A percentile compares a stretch with the other conserved stretches of the same genome.
These are phyloP conservation scores for Molossus molossus DNA, from an alignment of 2,797 vertebrate species.

Conservation along the genomic window DNA sequence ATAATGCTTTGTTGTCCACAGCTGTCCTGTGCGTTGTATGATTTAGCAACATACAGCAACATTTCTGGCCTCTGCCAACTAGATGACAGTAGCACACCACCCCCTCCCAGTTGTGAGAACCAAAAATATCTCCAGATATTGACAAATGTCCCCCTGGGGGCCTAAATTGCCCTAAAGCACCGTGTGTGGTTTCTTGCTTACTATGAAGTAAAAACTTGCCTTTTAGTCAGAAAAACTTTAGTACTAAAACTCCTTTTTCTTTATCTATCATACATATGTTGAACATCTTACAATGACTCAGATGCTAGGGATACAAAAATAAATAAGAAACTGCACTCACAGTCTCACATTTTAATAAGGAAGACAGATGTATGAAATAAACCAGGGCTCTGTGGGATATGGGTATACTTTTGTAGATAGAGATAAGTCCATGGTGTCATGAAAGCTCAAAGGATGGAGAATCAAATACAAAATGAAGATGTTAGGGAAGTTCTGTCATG, in stretches of 20 bases:
- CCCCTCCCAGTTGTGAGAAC: background rate
- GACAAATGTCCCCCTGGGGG: background rate
- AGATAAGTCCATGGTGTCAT: background rate
- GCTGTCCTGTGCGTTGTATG: background rate
- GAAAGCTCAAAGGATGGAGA: background rate
- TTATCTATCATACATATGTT: background rate
- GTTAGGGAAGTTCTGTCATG: background rate
- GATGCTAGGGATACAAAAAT: background rate
- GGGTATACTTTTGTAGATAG: background rate
- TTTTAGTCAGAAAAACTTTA: background rate
- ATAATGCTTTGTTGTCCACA: background rate
- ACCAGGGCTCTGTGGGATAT: background rate
- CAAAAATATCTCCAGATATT: background rate
- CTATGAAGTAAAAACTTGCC: background rate
- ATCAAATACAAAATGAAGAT: background rate
- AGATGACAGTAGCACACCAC: background rate
- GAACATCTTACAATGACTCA: background rate
- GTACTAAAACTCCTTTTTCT: background rate
- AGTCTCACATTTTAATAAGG: background rate
- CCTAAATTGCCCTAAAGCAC: background rate
- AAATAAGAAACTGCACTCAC: background rate
- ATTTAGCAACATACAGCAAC: background rate
- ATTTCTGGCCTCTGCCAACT: background rate
- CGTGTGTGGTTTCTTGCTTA: background rate
- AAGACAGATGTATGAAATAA: constrained; percentile 17